Base-by-base conservation (phyloP, 2,888 invertebrate genomes). In the Nomada ruficornis region DNA sequence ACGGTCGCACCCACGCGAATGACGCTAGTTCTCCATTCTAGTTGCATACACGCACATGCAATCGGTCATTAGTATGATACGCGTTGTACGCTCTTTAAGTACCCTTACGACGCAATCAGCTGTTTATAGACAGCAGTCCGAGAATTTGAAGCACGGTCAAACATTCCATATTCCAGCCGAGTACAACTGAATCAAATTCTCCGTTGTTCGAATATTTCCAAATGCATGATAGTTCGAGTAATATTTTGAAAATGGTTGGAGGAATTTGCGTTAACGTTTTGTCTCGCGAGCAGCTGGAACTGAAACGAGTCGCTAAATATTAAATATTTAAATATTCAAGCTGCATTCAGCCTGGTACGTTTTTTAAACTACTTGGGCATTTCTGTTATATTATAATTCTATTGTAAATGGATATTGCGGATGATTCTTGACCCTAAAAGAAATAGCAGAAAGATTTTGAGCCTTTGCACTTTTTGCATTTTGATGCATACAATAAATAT, bases 381-480 rank as follows among this genome's bases (percentile, higher is more conserved):
- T 15, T 47, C 47, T 47, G 10, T 82, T 89, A 26, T 26, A 26
- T 26, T 26, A 26, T 26, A 26, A 26, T 26, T 26, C 26, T 26
- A 2, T 26, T 26, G 26, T 93, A 89, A 96, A 97, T 9, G 97
- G 97, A 93, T 96, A 97, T 83, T 96, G 95, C 0, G 96, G 96
- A 94, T 97, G 96, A 52, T 95, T 95, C 87, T 96, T 95, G 2
- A 55, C 55, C 15, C 96, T 94, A 86, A 83, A 93, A 92, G 15
- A 44, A 69, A 42, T 55, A 13, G 10, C 15, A 29, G 54, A 55
- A 36, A 7, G 9, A 20, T 60, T 70, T 70, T 70, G n/a, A 18
- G 54, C 1, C 18, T 29, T 36, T 55, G 42, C n/a, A 15, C 23
- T 18, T 62, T 5, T 54, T 54, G 20, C 5, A 7, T 26, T 18